Evolutionary conservation across 2,797 vertebrate species (phyloP).

Genomic region (Pristis pectinata): DNA sequence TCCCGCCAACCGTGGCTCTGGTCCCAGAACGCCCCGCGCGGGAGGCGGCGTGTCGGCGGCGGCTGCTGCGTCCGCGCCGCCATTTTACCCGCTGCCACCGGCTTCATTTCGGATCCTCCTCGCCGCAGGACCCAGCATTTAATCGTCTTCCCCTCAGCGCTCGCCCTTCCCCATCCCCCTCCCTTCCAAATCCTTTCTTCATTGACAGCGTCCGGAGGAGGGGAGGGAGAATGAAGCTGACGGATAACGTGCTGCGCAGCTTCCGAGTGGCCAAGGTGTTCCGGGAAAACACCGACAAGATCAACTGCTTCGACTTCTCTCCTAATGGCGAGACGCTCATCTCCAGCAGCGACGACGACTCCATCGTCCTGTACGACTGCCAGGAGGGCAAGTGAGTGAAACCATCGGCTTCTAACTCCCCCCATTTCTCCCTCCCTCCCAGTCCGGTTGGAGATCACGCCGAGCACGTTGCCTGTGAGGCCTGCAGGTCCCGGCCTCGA

Average conservation of each 20-base stretch:
- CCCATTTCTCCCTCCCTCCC: background rate
- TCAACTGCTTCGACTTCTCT: conserved; percentile 97
- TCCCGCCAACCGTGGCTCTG: background rate
- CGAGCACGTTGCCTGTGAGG: conserved; percentile 39
- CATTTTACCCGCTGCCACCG: background rate
- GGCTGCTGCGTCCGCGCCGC: background rate
- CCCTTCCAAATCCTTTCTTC: background rate
- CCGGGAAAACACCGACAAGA: conserved; percentile 95
- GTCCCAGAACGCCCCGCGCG: conserved; percentile 1
- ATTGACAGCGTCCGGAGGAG: conserved; percentile 31
- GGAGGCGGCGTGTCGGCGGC: background rate
- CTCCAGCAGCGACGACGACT: conserved; percentile 96
- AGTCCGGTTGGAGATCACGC: conserved; percentile 13
- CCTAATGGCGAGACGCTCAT: conserved; percentile 95
- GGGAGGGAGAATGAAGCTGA: conserved; percentile 84
- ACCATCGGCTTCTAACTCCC: background rate
- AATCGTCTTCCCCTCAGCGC: conserved; percentile 39
- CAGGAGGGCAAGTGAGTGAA: conserved; percentile 97
- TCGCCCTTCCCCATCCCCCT: conserved; percentile 40
- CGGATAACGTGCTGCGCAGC: conserved; percentile 96
- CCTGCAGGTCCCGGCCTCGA: background rate
- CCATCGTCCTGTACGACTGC: conserved; percentile 93
- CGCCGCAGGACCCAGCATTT: background rate
- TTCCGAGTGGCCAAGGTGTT: conserved; percentile 98
- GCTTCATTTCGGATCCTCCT: background rate